Evolutionary conservation across 1,140 invertebrate genomes (phyloP), one percentile per base, ranked within the genome.

Genomic region (Aleiodes sp.): DNA sequence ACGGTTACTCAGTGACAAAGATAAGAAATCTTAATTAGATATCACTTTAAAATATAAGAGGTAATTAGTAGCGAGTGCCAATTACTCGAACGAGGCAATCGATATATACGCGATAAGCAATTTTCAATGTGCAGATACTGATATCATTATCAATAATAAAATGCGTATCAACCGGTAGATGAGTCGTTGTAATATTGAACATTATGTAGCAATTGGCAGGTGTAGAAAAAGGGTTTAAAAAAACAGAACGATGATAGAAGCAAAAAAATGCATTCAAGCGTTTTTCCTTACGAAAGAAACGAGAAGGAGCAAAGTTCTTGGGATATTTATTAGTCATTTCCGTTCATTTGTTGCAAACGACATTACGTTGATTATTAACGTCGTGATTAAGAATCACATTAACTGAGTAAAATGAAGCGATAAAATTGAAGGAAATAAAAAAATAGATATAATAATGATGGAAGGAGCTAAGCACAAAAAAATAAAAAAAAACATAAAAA

Each of bases 11-110:
- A 14, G 56, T 59, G 56, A 59, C 56, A 59, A 59, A 29, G 56
- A 59, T 59, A 59, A 59, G 56, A 59, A 59, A 59, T 59, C 56
- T 59, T 59, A 59, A 59, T 59, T 59, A 31, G 56, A 59, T 31
- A 59, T 59, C 56, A 59, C 56, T 59, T 52, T 52, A 29, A n/a
- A 59, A 59, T n/a, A n/a, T 29, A 59, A 59, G 56, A 14, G 56
- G 56, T 59, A 29, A 59, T 59, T n/a, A 59, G 56, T 59, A n/a
- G 56, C 56, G 24, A 29, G 56, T 31, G 56, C 28, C 56, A 59
- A 59, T 59, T 59, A 59, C 56, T 52, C 46, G 16, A 52, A 43
- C 39, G 39, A 52, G 16, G 16, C 46, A 52, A 52, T 52, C 46
- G 46, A 52, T 52, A n/a, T n/a, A n/a, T n/a, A n/a, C n/a, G n/a